Evolutionary conservation across 2,113 vertebrate species (phyloP).

Genomic region (Hydrolagus affinis): DNA sequence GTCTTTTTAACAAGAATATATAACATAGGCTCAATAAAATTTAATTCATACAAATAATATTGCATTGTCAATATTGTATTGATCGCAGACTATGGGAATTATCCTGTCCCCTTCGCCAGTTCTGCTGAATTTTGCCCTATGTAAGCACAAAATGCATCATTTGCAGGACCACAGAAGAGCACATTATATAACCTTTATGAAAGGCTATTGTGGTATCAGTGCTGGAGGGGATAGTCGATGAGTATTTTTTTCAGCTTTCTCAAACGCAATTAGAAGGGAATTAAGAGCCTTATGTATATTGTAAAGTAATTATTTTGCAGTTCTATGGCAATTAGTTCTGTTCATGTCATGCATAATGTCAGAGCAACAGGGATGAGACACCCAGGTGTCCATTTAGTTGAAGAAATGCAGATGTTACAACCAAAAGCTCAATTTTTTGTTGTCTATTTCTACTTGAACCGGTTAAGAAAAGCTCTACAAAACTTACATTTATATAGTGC

Average conservation of each 20-base stretch:
- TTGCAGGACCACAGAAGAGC: too few relatives aligned
- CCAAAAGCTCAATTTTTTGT: not conserved
- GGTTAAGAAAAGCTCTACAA: too few relatives aligned
- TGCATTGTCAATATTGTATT: not conserved
- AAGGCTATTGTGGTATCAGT: not conserved
- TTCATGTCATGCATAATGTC: not conserved
- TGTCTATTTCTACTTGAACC: not conserved
- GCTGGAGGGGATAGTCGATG: not conserved
- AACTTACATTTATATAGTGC: too few relatives aligned
- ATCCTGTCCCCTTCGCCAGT: too few relatives aligned
- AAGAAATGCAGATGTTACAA: not conserved
- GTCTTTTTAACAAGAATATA: not conserved
- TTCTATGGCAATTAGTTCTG: not conserved
- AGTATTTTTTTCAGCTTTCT: slow-evolving; percentile 9
- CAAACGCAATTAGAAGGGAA: not conserved
- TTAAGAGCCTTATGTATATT: slow-evolving; percentile 15
- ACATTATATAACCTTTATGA: not conserved
- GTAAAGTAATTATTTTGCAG: not conserved
- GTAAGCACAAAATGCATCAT: too few relatives aligned
- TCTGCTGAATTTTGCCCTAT: too few relatives aligned
- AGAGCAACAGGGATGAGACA: not conserved
- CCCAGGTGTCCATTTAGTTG: not conserved
- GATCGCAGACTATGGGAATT: not conserved
- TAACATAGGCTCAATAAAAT: not conserved
- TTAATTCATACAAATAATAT: too few relatives aligned